phyloP scores from a whole-genome alignment of 2,888 invertebrate species.

The Archaeoteleia sp. region DNA sequence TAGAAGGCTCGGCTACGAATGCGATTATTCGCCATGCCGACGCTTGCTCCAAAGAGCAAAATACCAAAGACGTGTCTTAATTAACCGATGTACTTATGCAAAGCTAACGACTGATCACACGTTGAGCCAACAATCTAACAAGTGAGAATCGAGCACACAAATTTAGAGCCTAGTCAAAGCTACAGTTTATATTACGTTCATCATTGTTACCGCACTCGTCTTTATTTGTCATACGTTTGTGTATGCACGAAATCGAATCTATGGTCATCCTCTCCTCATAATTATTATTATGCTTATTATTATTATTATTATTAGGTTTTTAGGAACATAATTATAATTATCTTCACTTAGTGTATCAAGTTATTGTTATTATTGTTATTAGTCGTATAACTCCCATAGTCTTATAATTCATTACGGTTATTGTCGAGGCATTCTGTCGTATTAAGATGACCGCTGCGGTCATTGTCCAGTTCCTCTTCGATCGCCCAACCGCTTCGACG shows the following conservation, averaged over 20 bases:
- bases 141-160: conserved; percentile 54
- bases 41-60: conserved; percentile 60
- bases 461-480: not conserved
- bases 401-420: not conserved
- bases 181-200: conserved; percentile 55
- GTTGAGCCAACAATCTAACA: conserved; percentile 59
- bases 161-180: conserved; percentile 68
- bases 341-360: not conserved
- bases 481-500: not conserved
- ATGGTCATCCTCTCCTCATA: conserved; percentile 5
- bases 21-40: conserved; percentile 20
- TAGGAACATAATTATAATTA: conserved; percentile 1
- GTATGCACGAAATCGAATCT: conserved; percentile 8
- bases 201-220: conserved; percentile 43
- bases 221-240: conserved; percentile 8
- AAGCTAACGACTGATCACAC: conserved; percentile 62
- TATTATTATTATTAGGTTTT: conserved; percentile 41
- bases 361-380: conserved; percentile 40
- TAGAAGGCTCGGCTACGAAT: conserved; percentile 20
- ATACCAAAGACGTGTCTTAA: conserved; percentile 72
- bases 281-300: conserved; percentile 25
- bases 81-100: conserved; percentile 70
- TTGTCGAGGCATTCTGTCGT: too few relatives aligned
- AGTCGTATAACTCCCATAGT: conserved; percentile 1
- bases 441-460: too few relatives aligned